These are phyloP conservation scores for Hypanus sabinus DNA, from an alignment of 2,113 vertebrate genomes.

Conservation along the genomic window DNA sequence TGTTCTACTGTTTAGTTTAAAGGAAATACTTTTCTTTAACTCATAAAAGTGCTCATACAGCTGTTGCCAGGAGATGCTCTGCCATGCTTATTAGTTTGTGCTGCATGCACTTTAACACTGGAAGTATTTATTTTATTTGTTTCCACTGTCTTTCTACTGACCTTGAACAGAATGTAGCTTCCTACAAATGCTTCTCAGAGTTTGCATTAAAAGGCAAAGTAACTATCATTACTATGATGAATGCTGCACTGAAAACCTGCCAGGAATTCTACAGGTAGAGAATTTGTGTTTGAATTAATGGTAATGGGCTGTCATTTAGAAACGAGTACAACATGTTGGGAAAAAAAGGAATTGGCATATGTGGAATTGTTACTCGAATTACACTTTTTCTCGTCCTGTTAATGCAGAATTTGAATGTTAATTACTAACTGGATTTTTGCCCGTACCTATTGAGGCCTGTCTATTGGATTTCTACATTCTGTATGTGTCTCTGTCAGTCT, in stretches of 20 bases:
- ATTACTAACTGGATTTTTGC: constrained; percentile 18
- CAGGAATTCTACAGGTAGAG: not conserved
- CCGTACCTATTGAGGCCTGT: not conserved
- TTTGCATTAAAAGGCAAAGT: not conserved
- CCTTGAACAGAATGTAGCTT: not conserved
- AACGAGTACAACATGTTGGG: not conserved
- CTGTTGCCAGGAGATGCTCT: constrained; percentile 17
- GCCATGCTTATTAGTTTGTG: not conserved
- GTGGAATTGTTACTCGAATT: constrained; percentile 15
- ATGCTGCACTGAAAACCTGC: constrained; percentile 15
- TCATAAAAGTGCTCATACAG: not conserved
- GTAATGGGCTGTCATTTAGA: constrained; percentile 2
- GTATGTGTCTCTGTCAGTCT: not conserved
- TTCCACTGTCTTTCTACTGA: not conserved
- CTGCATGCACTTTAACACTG: constrained; percentile 17
- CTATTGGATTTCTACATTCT: not conserved
- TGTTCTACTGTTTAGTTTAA: not conserved
- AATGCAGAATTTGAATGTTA: not conserved
- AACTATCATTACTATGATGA: constrained; percentile 14
- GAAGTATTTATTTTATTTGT: constrained; percentile 19
- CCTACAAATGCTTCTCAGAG: not conserved
- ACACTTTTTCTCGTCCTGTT: not conserved
- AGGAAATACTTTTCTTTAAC: not conserved
- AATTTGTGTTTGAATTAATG: constrained; percentile 14
- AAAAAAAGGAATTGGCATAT: not conserved